phyloP scores from a whole-genome alignment of 2,888 invertebrate species.

The Octonoba sinensis region DNA sequence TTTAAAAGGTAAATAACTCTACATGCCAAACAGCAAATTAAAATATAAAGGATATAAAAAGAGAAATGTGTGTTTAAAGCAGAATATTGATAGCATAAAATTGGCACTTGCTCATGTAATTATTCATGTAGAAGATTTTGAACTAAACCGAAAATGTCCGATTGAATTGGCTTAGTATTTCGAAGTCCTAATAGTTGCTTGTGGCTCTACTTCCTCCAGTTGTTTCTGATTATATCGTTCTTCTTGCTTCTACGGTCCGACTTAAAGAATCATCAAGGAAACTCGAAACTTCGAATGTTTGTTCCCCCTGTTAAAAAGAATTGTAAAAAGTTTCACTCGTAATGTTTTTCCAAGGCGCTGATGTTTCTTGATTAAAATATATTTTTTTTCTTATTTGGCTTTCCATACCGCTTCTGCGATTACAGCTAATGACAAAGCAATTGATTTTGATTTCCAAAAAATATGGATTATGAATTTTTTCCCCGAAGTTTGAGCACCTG shows the following conservation, averaged over 20 bases:
- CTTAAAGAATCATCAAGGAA: conserved; percentile 53
- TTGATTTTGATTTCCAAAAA: conserved; percentile 4
- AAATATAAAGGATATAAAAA: no score
- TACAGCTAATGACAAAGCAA: conserved; percentile 7
- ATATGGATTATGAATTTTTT: no score
- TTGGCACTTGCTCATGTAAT: no score
- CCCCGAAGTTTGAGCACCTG: no score
- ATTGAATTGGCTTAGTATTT: background rate
- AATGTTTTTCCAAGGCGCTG: conserved; percentile 35
- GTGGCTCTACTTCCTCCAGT: conserved; percentile 12
- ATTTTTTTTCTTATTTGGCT: no score
- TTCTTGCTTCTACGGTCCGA: conserved; percentile 24
- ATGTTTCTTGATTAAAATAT: conserved; percentile 33
- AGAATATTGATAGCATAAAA: no score
- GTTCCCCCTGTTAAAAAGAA: conserved; percentile 20
- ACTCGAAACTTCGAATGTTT: conserved; percentile 47
- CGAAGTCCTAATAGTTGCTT: conserved; percentile 20
- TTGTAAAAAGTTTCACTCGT: conserved; percentile 10
- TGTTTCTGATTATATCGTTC: conserved; percentile 41
- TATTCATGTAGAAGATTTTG: no score
- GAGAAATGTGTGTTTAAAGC: no score
- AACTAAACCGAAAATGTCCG: conserved; percentile 21
- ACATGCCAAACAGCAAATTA: no score
- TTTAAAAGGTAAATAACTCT: no score
- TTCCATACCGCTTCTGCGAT: background rate